Evolutionary conservation across 2,888 invertebrate genomes (phyloP).

Genomic region (Coleophora deauratella): DNA sequence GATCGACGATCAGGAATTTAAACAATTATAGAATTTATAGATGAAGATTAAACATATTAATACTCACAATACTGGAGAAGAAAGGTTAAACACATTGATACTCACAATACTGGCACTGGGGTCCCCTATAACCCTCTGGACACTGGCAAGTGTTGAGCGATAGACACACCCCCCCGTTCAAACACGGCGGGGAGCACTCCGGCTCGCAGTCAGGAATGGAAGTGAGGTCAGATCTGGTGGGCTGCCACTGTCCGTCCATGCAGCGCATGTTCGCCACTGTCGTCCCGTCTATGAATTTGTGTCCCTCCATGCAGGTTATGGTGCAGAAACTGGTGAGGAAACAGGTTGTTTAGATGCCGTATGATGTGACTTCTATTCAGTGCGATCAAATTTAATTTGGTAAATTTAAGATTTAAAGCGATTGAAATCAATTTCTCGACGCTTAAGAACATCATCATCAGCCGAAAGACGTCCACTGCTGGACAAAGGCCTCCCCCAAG

Average conservation of each 20-base stretch:
- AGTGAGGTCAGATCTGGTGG: slow-evolving; percentile 76
- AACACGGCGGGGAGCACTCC: slow-evolving; percentile 78
- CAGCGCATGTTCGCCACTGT: slow-evolving; percentile 79
- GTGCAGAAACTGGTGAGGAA: slow-evolving; percentile 73
- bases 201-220: slow-evolving; percentile 82
- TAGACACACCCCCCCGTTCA: slow-evolving; percentile 88
- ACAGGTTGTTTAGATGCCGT: no score
- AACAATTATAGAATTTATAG: no score
- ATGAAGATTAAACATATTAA: no score
- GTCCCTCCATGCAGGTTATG: slow-evolving; percentile 77
- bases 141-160: slow-evolving; percentile 86
- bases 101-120: slow-evolving; percentile 80
- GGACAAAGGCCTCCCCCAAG: no score
- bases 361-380: no score
- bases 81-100: neutral
- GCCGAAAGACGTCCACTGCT: no score
- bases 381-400: no score
- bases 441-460: no score
- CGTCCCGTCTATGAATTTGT: slow-evolving; percentile 83
- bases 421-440: no score
- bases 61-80: no score
- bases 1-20: no score
- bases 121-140: slow-evolving; percentile 79
- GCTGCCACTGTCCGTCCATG: slow-evolving; percentile 80
- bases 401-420: no score